Evolutionary conservation across 2,888 invertebrate species (phyloP), one percentile per base, ranked within the genome.

Genomic region (Tillus elongatus): DNA sequence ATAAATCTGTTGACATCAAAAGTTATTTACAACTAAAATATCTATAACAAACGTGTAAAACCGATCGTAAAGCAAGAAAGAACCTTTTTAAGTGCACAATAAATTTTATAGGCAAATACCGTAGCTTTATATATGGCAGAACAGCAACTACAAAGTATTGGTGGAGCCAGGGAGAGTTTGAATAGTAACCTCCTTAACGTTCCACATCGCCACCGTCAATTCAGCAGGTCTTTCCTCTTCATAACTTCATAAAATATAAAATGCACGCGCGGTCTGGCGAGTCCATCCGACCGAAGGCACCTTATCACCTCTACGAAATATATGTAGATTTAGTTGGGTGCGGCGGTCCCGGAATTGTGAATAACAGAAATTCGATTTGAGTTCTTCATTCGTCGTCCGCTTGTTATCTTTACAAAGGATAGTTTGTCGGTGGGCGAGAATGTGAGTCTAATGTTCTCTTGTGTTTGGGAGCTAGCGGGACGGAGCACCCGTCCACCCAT

Each of bases 331-430:
- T 42, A 47, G 44, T 51, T 40, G 45, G 44, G 47, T 48, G 51
- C 49, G 52, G 54, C 56, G 49, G 51, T 48, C 54, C 44, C 42
- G 45, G 57, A 58, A 56, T 58, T 55, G 57, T 56, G 58, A 61
- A 57, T 61, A 59, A 57, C 56, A 54, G 58, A 60, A 63, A 63
- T 62, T 62, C 58, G 61, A 63, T 63, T 63, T 61, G 54, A 58
- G 58, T 59, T 61, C 60, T 63, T 61, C 61, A 57, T 58, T 56
- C 57, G 47, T 45, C 40, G 51, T 42, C 45, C 53, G 52, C 59
- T 62, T 61, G 60, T 62, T 61, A 61, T 54, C 56, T 49, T 47
- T 49, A 60, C 60, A 61, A 60, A 61, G 60, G 58, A 58, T 59
- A 60, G 60, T 59, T 59, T 52, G 56, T 50, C 45, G 36, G 39